Evolutionary conservation across 2,888 invertebrate genomes (phyloP).

Genomic region (Stenotaenia linearis): DNA sequence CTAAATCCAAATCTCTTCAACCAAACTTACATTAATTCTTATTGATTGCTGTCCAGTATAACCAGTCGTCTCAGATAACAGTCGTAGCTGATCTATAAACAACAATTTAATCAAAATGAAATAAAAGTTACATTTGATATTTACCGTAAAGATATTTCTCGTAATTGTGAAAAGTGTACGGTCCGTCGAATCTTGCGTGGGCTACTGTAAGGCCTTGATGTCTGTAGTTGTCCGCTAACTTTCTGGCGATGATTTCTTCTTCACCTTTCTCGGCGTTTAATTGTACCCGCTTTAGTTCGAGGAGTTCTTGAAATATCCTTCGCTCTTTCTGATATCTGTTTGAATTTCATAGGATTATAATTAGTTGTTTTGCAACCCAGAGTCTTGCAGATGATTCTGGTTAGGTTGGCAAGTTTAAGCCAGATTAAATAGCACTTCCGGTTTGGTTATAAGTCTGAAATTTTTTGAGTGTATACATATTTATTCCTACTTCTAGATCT

Average conservation of each 20-base stretch:
- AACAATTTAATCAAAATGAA: neutral
- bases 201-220: conserved; percentile 64
- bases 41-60: neutral
- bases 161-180: conserved; percentile 56
- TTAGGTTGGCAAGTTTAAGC: too few relatives aligned
- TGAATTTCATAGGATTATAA: too few relatives aligned
- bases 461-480: too few relatives aligned
- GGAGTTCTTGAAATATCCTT: conserved; percentile 84
- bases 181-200: conserved; percentile 53
- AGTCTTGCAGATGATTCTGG: too few relatives aligned
- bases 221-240: conserved; percentile 77
- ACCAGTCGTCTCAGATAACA: conserved; percentile 48
- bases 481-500: too few relatives aligned
- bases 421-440: too few relatives aligned
- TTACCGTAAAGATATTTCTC: conserved; percentile 77
- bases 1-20: neutral
- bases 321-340: conserved; percentile 77
- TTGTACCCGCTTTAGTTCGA: conserved; percentile 85
- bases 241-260: conserved; percentile 78
- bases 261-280: conserved; percentile 83
- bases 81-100: conserved; percentile 61
- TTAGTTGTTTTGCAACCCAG: too few relatives aligned
- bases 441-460: too few relatives aligned
- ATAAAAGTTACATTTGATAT: neutral
- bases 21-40: neutral